Base-by-base conservation (phyloP, 1,140 invertebrate genomes). In the Octopus bimaculoides region DNA sequence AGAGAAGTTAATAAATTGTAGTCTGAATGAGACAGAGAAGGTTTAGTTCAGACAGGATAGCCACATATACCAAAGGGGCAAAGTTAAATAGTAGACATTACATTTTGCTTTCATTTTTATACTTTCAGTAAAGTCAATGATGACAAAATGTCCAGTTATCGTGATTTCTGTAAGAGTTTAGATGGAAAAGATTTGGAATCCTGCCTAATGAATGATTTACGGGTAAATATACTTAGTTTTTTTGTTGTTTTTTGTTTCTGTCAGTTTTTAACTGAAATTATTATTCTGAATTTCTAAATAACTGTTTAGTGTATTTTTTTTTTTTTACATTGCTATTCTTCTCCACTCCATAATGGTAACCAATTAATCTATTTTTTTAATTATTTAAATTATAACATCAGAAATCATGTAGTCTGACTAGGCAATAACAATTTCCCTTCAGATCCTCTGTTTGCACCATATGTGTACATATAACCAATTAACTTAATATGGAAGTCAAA, bases 131-230 rank as follows among this genome's bases (percentile, higher is more conserved):
- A 91, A 89, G 89, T 92, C 77, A 93, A 92, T 86, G 95, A 95
- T 87, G 94, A 95, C 78, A 96, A 96, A 91, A 93, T 94, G 81
- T 92, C 92, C 78, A 86, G 88, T 2, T 98, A 97, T 89, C 94
- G 93, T 91, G 94, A 96, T 85, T 95, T 96, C 88, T 97, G 96
- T 91, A 93, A 93, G 87, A 93, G 93, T 82, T 81, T 90, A 55
- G 90, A 91, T 76, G 83, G 84, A 82, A 93, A 95, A 86, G 95
- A 96, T 91, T 86, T 95, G 82, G 94, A 94, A 81, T 92, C 92
- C 20, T 95, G 94, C 91, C 91, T 97, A 82, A 92, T 95, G 54
- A 91, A 92, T 81, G 95, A 97, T 92, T 92, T 97, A 82, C 93
- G 94, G 90, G 93, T 94, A 88, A 71, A 77, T 82, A 52, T 66